phyloP scores from a whole-genome alignment of 2,113 vertebrate genomes.

The Toxotes jaculatrix region DNA sequence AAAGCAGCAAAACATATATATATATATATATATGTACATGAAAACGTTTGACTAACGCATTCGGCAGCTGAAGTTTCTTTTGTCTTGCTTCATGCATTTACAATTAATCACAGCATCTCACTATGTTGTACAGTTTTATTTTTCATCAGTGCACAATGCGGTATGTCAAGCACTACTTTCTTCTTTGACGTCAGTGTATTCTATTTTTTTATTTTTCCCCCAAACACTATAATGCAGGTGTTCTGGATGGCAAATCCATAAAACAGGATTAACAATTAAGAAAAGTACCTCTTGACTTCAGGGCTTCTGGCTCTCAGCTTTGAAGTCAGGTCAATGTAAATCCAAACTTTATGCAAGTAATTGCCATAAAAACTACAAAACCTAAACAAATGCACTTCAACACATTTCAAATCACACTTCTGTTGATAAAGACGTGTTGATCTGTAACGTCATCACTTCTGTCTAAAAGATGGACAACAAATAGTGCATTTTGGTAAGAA shows the following conservation, averaged over 20 bases:
- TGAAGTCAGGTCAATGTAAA: constrained; percentile 45
- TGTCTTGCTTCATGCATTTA: not conserved
- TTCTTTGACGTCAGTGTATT: constrained; percentile 20
- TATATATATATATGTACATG: not conserved
- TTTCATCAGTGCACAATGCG: not conserved
- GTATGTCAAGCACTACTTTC: not conserved
- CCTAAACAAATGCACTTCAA: not conserved
- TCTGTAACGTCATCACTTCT: not conserved
- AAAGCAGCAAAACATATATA: not conserved
- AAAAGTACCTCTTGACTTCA: constrained; percentile 34
- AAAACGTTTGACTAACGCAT: not conserved
- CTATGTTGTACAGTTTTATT: not conserved
- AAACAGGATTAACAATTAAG: constrained; percentile 43
- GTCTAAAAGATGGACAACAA: not conserved
- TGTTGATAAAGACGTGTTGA: not conserved
- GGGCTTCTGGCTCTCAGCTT: constrained; percentile 35
- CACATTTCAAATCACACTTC: not conserved
- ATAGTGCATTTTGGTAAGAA: not conserved
- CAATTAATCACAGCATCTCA: not conserved
- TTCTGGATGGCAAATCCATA: constrained; percentile 13
- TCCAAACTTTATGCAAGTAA: constrained; percentile 19
- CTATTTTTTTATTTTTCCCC: not conserved
- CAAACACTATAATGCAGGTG: constrained; percentile 20
- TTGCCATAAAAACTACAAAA: constrained; percentile 1
- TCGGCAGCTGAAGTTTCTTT: not conserved